Evolutionary conservation across 2,888 invertebrate genomes (phyloP), one percentile per base, ranked within the genome.

Genomic region (Trissolcus japonicus): DNA sequence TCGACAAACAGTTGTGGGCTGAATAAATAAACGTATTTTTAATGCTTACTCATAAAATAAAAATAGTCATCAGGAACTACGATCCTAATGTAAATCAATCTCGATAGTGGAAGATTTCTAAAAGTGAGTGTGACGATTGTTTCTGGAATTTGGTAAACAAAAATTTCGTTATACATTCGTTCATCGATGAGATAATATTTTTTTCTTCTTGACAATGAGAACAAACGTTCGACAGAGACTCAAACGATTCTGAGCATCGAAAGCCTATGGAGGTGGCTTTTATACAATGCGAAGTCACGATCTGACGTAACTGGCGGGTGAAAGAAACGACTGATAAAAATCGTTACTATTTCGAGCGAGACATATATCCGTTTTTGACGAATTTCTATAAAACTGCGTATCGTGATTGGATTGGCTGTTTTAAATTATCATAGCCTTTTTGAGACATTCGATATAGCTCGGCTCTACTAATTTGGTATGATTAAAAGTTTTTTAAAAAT

Each of bases 301-400:
- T 69, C 61, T 84, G 84, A 83, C 79, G 84, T 75, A 83, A 84
- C 66, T 25, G 21, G 60, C 74, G 66, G 76, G 80, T 79, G 71
- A 79, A 75, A 80, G 80, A 73, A 67, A 62, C 65, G 57, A 74
- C 54, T 21, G 66, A 81, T 82, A 82, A 83, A 84, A 85, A 72
- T 59, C 69, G 81, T 83, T 80, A 78, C 76, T 87, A 87, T 87
- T 87, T 87, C 79, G 74, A 82, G 82, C 79, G 25, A 67, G 65
- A 59, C 59, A 65, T 73, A 76, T 72, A 35, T 25, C 72, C 71
- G 57, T 78, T 78, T 69, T 66, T 61, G 16, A 16, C 11, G 19
- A 19, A 51, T 25, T 25, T 25, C 51, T 51, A 17, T 16, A 46
- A 46, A 46, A 16, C 16, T 46, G 46, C 25, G 25, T 6, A 25